A percentile compares a stretch with the other conserved stretches of the same genome.
phyloP scores from a whole-genome alignment of 2,888 invertebrate species.

The Allophyes oxyacanthae region DNA sequence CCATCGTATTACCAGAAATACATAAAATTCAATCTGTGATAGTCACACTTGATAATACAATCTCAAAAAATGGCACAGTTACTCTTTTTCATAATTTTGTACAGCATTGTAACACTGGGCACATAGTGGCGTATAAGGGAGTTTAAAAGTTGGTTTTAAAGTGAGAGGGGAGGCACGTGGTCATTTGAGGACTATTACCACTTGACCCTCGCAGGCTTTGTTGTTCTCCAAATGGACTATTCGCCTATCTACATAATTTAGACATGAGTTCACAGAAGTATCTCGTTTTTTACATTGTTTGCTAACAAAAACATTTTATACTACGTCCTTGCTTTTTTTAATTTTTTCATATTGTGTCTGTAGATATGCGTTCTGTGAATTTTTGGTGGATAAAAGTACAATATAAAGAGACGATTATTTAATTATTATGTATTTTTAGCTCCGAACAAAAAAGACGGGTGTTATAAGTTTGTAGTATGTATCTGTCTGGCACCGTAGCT shows the following conservation, averaged over 20 bases:
- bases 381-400: too few species aligned
- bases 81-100: too few species aligned
- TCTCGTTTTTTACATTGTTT: constrained; percentile 19
- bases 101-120: background rate
- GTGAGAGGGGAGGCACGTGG: constrained; percentile 8
- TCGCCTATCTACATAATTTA: constrained; percentile 54
- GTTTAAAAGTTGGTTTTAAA: constrained; percentile 24
- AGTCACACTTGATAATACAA: background rate
- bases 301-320: constrained; percentile 16
- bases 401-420: too few species aligned
- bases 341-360: background rate
- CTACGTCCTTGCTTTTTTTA: constrained; percentile 1
- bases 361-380: background rate
- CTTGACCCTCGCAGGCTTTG: constrained; percentile 43
- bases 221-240: constrained; percentile 42
- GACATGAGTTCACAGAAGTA: constrained; percentile 36
- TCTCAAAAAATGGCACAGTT: constrained; percentile 1
- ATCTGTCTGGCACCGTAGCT: too few species aligned
- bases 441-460: too few species aligned
- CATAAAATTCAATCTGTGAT: too few species aligned
- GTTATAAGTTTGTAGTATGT: too few species aligned
- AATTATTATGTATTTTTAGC: too few species aligned
- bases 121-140: constrained; percentile 1
- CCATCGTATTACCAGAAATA: too few species aligned
- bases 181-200: constrained; percentile 45